Evolutionary conservation across 1,140 invertebrate species (phyloP), one percentile per base, ranked within the genome.

Genomic region (Drosophila mayri): DNA sequence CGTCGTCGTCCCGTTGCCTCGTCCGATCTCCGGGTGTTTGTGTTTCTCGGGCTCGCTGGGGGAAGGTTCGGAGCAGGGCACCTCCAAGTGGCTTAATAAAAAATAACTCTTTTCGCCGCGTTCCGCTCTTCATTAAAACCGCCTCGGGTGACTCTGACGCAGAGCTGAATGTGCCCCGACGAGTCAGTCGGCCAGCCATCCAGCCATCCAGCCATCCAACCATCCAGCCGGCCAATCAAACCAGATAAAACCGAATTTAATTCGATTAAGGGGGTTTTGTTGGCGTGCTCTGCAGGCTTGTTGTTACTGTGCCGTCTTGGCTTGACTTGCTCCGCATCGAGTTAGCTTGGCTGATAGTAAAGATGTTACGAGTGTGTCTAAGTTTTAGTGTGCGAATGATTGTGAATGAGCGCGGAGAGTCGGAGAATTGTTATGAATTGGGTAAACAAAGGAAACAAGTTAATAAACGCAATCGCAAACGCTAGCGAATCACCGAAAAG

Each of bases 231-330:
- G 77, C 76, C 78, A 90, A 86, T 73, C 72, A 92, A 92, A 92
- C 90, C 81, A 87, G 90, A 92, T 92, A 91, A 79, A 92, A 87
- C 90, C 85, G 90, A 92, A 73, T 92, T 92, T 81, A 92, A 87
- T 92, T 92, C 85, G 90, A 87, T 92, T 81, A 81, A 87, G 64
- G 80, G 71, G 82, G 86, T 90, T 80, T 86, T 62, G 35, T 62
- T 88, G 60, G 76, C 73, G 46, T 64, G 68, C 83, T 87, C 72
- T 71, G 63, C 60, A 58, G 63, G 74, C 59, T 50, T 68, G 74
- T 63, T 60, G 63, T 67, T 46, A 47, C 50, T 65, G 72, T 60
- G 52, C 18, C 62, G 54, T 35, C 62, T 46, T 47, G 61, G 43
- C 63, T 61, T 10, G 30, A 37, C 38, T 60, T 28, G 57, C n/a